Evolutionary conservation across 92 coral and sea anemone genomes (phyloP), one percentile per base, ranked within the genome.

Genomic region (Nematostella vectensis): DNA sequence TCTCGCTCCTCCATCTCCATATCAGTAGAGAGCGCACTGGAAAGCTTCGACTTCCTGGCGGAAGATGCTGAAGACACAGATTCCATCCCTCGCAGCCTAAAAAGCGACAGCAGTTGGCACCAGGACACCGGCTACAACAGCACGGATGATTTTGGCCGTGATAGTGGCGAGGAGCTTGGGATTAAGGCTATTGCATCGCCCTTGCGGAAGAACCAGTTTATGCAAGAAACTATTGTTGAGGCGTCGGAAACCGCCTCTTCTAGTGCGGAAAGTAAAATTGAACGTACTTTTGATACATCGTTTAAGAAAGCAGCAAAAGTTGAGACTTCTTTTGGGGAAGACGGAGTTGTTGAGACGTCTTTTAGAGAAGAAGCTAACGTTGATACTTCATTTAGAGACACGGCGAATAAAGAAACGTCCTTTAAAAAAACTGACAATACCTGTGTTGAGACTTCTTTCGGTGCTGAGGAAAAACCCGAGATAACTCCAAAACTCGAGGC

Each of bases 71-170:
- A 80, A 25, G 98, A 86, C 23, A 74, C 72, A 1, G 80, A 68
- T 29, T 78, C 85, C 72, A 79, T 88, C 1, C 80, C 82, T 43
- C 65, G 79, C 16, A 85, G 94, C 28, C 70, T 65, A 11, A 69
- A 66, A 21, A 85, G 94, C 48, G 94, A 80, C 27, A 71, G 80
- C 8, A 85, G 94, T 49, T 87, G 82, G 44, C 80, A 73, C 69
- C 83, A 69, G n/a, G 98, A 91, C 48, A 91, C 98, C 0, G 98
- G 98, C 31, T 91, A 91, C 49, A 81, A 75, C 70, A 83, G 95
- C 66, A 91, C 96, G 31, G 94, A 82, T 53, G 97, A 89, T 33
- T 71, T 54, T 47, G 66, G 52, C 28, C 63, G 71, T 36, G 86
- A 68, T 62, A 47, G 57, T 36, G 76, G 52, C 18, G 76, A 71